These are phyloP conservation scores for Heliopora coerulea DNA, from an alignment of 92 coral and sea anemone genomes.

Conservation along the genomic window DNA sequence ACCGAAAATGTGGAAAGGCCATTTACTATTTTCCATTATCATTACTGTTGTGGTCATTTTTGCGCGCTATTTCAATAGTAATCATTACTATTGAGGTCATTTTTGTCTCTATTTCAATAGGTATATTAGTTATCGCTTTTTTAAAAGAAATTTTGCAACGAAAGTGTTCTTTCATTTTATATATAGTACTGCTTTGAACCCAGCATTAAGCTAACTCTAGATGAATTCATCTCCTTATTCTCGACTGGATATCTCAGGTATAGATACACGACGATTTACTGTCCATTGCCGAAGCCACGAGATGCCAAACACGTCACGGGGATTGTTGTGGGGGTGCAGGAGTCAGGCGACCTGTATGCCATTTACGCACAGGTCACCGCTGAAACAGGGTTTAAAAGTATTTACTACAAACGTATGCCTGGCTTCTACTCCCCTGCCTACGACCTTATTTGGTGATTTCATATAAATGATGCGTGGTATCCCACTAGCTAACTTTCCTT, in stretches of 20 bases:
- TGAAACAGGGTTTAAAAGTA: conserved; percentile 19
- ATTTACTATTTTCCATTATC: too few species aligned
- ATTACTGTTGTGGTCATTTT: too few species aligned
- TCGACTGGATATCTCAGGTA: conserved; percentile 7
- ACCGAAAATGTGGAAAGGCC: too few species aligned
- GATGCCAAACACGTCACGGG: conserved; percentile 35
- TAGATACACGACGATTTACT: conserved; percentile 12
- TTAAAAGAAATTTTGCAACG: too few species aligned
- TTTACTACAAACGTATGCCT: conserved; percentile 17
- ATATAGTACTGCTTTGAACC: conserved; percentile 42
- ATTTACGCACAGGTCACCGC: conserved; percentile 27
- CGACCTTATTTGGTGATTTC: conserved; percentile 14
- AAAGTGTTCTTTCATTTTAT: not conserved
- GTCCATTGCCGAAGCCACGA: conserved; percentile 20
- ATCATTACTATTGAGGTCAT: too few species aligned
- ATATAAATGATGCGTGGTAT: too few species aligned
- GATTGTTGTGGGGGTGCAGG: conserved; percentile 4
- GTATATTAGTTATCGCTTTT: too few species aligned
- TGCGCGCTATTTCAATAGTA: too few species aligned
- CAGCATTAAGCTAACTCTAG: not conserved
- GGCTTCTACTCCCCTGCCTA: conserved; percentile 16
- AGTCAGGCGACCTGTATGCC: conserved; percentile 7
- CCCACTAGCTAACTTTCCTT: too few species aligned
- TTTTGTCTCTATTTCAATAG: not conserved
- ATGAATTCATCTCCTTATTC: not conserved